Evolutionary conservation across 2,888 invertebrate species (phyloP).

Genomic region (Melanostoma mellinum): DNA sequence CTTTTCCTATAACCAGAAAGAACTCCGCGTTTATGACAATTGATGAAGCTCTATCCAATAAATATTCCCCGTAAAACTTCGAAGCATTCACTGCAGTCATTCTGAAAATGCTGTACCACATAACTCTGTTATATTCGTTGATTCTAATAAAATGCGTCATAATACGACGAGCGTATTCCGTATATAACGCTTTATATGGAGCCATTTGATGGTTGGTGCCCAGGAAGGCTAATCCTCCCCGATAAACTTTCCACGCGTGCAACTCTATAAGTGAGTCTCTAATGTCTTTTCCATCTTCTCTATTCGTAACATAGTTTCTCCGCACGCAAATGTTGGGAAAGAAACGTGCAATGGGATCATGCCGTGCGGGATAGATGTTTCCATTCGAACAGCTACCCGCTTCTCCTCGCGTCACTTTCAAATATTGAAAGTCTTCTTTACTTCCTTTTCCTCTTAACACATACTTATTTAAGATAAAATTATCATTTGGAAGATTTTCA

Average conservation of each 20-base stretch:
- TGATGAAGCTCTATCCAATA: neutral
- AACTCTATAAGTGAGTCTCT: no score
- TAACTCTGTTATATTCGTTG: neutral
- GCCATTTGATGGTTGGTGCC: neutral
- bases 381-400: no score
- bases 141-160: neutral
- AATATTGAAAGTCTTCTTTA: no score
- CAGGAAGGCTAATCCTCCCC: neutral
- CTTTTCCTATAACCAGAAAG: neutral
- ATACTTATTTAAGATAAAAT: no score
- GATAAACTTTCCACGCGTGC: neutral
- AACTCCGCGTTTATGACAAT: neutral
- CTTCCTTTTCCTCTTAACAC: no score
- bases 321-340: no score
- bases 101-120: neutral
- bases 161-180: neutral
- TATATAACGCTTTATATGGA: constrained; percentile 3
- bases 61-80: neutral
- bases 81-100: neutral
- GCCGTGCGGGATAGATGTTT: no score
- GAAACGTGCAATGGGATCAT: no score
- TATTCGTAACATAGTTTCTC: no score
- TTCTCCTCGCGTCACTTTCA: no score
- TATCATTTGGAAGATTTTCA: no score
- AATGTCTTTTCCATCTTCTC: no score